Evolutionary conservation across 1,140 invertebrate genomes (phyloP).

Genomic region (Papilio glaucus): DNA sequence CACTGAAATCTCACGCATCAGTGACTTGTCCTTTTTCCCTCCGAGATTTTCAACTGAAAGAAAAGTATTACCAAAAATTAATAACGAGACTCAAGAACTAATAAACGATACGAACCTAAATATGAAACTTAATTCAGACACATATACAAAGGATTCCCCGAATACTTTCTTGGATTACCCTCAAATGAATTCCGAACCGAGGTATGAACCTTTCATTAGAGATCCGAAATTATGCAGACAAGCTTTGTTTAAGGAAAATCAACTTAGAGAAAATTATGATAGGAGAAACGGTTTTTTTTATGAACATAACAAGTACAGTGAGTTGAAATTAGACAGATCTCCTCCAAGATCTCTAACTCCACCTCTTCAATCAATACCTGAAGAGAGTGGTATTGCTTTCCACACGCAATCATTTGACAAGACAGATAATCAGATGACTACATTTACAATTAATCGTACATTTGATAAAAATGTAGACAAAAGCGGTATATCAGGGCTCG

Average conservation of each 20-base stretch:
- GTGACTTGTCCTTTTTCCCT: slow-evolving; percentile 77
- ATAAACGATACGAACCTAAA: slow-evolving; percentile 58
- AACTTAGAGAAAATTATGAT: slow-evolving; percentile 53
- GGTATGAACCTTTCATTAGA: slow-evolving; percentile 49
- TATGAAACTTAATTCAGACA: slow-evolving; percentile 72
- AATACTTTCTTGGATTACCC: slow-evolving; percentile 58
- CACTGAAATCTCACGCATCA: slow-evolving; percentile 76
- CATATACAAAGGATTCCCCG: slow-evolving; percentile 80
- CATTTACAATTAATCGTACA: slow-evolving; percentile 72
- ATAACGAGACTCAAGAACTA: slow-evolving; percentile 71
- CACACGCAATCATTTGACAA: slow-evolving; percentile 64
- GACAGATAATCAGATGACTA: slow-evolving; percentile 59
- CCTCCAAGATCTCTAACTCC: slow-evolving; percentile 72
- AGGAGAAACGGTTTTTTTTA: slow-evolving; percentile 47
- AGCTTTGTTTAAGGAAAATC: slow-evolving; percentile 67
- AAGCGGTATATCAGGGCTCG: slow-evolving; percentile 42
- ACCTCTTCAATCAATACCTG: slow-evolving; percentile 77
- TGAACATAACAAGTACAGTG: slow-evolving; percentile 66
- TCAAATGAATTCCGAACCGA: slow-evolving; percentile 48
- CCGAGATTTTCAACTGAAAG: slow-evolving; percentile 80
- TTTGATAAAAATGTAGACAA: slow-evolving; percentile 59
- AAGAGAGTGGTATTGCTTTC: slow-evolving; percentile 72
- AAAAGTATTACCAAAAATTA: slow-evolving; percentile 66
- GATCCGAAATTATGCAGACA: slow-evolving; percentile 69
- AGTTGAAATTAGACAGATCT: slow-evolving; percentile 58